phyloP scores from a whole-genome alignment of 1,140 invertebrate genomes.

The Drosophila parvula region DNA sequence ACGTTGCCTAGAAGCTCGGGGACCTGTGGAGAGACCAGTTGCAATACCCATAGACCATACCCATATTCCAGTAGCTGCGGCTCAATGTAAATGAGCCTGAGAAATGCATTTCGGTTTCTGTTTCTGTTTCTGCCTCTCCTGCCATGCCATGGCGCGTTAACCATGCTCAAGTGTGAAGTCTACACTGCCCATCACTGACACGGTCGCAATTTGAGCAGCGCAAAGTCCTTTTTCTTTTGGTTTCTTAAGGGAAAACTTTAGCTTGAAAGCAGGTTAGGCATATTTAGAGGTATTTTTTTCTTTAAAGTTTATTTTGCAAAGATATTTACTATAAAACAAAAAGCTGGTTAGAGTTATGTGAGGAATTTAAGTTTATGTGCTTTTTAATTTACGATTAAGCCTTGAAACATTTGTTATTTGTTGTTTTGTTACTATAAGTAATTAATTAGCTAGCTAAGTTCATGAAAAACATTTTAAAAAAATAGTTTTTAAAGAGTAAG shows the following conservation, averaged over 20 bases:
- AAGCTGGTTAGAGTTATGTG: neutral
- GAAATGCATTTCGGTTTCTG: slow-evolving; percentile 54
- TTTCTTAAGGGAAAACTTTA: neutral
- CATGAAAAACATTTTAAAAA: accelerated
- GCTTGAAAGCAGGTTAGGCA: neutral
- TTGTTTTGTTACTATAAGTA: neutral
- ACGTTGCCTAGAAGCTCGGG: neutral
- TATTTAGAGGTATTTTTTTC: neutral
- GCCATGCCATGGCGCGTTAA: slow-evolving; percentile 59
- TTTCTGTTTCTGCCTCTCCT: slow-evolving; percentile 12
- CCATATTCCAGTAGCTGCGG: slow-evolving; percentile 63
- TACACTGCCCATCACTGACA: slow-evolving; percentile 50
- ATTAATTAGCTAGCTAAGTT: neutral
- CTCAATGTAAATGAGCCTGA: slow-evolving; percentile 80
- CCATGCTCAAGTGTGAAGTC: slow-evolving; percentile 22
- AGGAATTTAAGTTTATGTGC: neutral
- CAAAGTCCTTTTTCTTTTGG: neutral
- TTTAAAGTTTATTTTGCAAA: neutral
- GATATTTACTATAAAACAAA: neutral
- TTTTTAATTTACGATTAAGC: neutral
- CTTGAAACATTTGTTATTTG: neutral
- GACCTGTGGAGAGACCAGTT: slow-evolving; percentile 5
- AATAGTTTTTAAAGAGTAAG: neutral
- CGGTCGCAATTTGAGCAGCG: neutral
- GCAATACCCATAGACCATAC: neutral